Conservation (phyloP, 2,113 vertebrate species). For the Tursiops truncatus region DNA sequence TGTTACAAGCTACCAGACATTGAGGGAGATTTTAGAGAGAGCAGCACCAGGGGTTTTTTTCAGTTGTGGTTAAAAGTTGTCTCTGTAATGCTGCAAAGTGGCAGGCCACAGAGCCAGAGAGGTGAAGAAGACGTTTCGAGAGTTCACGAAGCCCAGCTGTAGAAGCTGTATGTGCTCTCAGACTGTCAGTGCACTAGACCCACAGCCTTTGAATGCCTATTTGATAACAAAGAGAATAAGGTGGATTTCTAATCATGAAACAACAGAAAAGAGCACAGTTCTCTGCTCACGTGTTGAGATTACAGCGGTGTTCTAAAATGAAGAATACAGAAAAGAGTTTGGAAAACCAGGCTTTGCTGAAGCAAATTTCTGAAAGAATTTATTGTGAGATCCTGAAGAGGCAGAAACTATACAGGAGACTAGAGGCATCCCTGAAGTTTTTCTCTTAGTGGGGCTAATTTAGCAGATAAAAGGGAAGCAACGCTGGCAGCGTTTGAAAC, state of each 20-base stretch:
- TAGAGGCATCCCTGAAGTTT: neutral
- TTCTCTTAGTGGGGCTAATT: neutral
- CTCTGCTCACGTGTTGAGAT: neutral
- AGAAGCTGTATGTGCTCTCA: neutral
- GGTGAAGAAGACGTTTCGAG: neutral
- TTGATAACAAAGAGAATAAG: neutral
- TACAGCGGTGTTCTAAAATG: neutral
- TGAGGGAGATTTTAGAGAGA: neutral
- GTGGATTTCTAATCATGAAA: neutral
- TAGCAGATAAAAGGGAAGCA: neutral
- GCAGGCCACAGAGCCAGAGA: neutral
- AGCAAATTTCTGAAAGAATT: conserved; percentile 1
- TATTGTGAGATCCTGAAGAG: neutral
- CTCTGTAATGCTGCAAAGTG: neutral
- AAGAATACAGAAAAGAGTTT: neutral
- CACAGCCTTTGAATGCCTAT: neutral
- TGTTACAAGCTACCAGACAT: neutral
- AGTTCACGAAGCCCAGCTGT: neutral
- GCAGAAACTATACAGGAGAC: neutral
- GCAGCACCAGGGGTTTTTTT: neutral
- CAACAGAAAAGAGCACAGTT: neutral
- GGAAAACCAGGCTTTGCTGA: neutral
- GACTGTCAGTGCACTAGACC: neutral
- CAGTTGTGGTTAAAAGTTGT: neutral
- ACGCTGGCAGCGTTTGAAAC: neutral